Percentiles rank a stretch among this genome's conserved stretches.
phyloP scores from a whole-genome alignment of 2,888 invertebrate species.

The Pegoplata infirma region DNA sequence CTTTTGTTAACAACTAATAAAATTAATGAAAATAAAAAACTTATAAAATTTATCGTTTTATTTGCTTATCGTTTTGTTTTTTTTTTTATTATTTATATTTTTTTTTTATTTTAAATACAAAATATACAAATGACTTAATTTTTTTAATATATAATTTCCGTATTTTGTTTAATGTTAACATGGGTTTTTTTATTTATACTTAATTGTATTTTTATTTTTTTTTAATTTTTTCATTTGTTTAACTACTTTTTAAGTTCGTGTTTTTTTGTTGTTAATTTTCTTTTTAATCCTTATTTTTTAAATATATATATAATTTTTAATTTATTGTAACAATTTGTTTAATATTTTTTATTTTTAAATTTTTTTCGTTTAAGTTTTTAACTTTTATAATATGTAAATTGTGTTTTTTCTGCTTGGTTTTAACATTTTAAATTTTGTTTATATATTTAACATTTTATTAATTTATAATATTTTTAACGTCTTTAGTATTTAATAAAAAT shows the following conservation, averaged over 20 bases:
- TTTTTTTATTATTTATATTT: slow-evolving; percentile 23
- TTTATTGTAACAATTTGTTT: slow-evolving; percentile 48
- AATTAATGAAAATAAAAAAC: slow-evolving; percentile 37
- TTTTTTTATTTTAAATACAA: too few species aligned
- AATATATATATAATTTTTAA: too few species aligned
- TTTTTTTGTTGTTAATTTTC: slow-evolving; percentile 42
- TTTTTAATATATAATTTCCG: slow-evolving; percentile 19
- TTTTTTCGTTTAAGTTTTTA: slow-evolving; percentile 15
- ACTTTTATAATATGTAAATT: slow-evolving; percentile 23
- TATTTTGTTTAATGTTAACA: slow-evolving; percentile 31
- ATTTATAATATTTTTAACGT: slow-evolving; percentile 36
- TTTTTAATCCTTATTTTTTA: not conserved
- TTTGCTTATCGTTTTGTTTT: slow-evolving; percentile 22
- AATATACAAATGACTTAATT: slow-evolving; percentile 57
- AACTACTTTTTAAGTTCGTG: slow-evolving; percentile 42
- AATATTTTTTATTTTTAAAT: not conserved
- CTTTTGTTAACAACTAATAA: slow-evolving; percentile 18
- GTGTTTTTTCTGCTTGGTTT: not conserved
- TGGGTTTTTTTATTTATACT: slow-evolving; percentile 12
- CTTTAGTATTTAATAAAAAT: slow-evolving; percentile 39
- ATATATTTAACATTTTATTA: slow-evolving; percentile 15
- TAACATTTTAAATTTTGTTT: slow-evolving; percentile 1
- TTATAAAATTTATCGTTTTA: slow-evolving; percentile 27
- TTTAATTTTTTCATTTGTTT: slow-evolving; percentile 25
- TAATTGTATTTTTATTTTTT: not conserved